Evolutionary conservation across 2,113 vertebrate genomes (phyloP).

Genomic region (Petrocephalus zakoni): DNA sequence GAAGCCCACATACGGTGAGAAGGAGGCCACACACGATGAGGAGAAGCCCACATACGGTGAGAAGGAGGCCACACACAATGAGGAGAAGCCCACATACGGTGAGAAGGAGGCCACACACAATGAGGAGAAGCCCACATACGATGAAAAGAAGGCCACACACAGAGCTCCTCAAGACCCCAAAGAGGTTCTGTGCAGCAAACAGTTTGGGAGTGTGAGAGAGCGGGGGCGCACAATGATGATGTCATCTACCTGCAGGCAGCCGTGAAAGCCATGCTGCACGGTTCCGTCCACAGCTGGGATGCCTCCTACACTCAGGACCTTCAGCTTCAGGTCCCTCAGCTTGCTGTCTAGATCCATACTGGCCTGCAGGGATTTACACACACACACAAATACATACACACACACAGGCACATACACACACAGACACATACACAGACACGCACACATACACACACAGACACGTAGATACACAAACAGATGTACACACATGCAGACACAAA

Average conservation of each 20-base stretch:
- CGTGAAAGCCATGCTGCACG: slow-evolving; percentile 74
- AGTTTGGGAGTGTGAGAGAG: neutral
- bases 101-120: neutral
- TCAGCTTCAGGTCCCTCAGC: slow-evolving; percentile 71
- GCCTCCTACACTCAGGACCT: slow-evolving; percentile 69
- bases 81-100: neutral
- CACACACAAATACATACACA: no score
- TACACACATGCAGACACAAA: neutral
- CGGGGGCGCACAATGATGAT: neutral
- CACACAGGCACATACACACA: no score
- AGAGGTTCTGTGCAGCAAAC: neutral
- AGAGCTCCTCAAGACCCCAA: neutral
- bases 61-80: no score
- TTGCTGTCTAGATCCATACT: slow-evolving; percentile 64
- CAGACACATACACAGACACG: no score
- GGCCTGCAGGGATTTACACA: slow-evolving; percentile 54
- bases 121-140: neutral
- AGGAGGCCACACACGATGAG: neutral
- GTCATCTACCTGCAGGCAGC: slow-evolving; percentile 77
- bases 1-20: neutral
- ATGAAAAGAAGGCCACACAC: no score
- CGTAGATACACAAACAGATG: no score
- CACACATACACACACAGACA: no score
- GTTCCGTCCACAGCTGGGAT: slow-evolving; percentile 51
- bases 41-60: neutral